phyloP scores from a whole-genome alignment of 2,888 invertebrate genomes.

The Yponomeuta cagnagella region DNA sequence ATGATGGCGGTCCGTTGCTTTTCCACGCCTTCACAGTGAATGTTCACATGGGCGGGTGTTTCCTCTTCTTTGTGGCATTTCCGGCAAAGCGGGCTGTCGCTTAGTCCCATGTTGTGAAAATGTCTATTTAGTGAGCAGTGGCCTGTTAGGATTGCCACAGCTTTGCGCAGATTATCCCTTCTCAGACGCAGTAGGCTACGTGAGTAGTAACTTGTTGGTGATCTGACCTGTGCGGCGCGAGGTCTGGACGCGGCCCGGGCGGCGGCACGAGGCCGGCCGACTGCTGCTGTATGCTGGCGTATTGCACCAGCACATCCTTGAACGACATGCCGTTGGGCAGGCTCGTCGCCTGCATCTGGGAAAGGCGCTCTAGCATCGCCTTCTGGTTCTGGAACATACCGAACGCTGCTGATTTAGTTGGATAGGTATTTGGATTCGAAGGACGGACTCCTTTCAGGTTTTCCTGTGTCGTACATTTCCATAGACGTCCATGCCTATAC shows the following conservation, averaged over 20 bases:
- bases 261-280: constrained; percentile 48
- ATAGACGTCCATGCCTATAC: too few relatives aligned
- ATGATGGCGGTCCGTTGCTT: too few relatives aligned
- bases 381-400: constrained; percentile 53
- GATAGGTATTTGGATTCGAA: constrained; percentile 23
- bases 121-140: too few relatives aligned
- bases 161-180: too few relatives aligned
- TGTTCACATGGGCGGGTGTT: too few relatives aligned
- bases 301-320: constrained; percentile 85
- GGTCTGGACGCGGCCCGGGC: constrained; percentile 46
- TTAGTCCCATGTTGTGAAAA: too few relatives aligned
- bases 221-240: constrained; percentile 34
- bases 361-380: constrained; percentile 62
- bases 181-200: too few relatives aligned
- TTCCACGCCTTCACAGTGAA: too few relatives aligned
- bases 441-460: not conserved
- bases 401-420: not conserved
- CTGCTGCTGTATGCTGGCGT: constrained; percentile 77
- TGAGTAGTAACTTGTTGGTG: not conserved
- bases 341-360: constrained; percentile 65
- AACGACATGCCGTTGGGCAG: constrained; percentile 73
- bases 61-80: too few relatives aligned
- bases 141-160: too few relatives aligned
- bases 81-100: too few relatives aligned
- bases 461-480: too few relatives aligned